Evolutionary conservation across 2,797 vertebrate genomes (phyloP).

Genomic region (Coccyzus lansbergi): DNA sequence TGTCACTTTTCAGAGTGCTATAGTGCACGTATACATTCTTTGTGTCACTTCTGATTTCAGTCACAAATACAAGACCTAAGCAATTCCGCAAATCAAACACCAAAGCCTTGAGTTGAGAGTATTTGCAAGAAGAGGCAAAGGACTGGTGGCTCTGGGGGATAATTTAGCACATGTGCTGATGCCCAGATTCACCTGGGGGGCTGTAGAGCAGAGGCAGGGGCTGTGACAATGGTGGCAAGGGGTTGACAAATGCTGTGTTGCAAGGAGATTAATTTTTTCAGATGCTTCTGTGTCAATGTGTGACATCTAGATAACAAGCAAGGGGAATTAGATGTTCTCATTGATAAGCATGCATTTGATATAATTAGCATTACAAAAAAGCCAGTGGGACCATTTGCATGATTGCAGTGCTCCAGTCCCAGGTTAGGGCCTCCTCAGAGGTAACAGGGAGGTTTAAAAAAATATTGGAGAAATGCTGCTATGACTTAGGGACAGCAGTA

Average conservation of each 20-base stretch:
- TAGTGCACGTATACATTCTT: neutral
- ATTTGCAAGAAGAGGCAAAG: neutral
- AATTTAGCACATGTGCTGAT: no score
- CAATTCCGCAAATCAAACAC: neutral
- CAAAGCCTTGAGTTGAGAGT: neutral
- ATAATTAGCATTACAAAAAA: constrained; percentile 65
- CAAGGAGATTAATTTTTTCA: neutral
- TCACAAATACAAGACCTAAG: neutral
- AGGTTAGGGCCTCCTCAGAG: neutral
- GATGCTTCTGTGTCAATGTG: neutral
- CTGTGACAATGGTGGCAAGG: neutral
- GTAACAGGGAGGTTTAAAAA: neutral
- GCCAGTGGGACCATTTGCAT: constrained; percentile 18
- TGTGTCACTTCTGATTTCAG: neutral
- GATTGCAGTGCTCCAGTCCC: neutral
- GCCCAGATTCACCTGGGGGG: neutral
- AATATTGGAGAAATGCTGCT: neutral
- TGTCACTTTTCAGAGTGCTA: neutral
- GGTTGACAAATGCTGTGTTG: neutral
- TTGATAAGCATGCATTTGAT: constrained; percentile 49
- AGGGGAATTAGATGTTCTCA: constrained; percentile 25
- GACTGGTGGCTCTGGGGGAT: neutral
- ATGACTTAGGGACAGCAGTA: neutral
- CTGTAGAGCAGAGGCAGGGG: neutral
- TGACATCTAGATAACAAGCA: constrained; percentile 32